Evolutionary conservation across 2,888 invertebrate genomes (phyloP).

Genomic region (Tridacna gigas): DNA sequence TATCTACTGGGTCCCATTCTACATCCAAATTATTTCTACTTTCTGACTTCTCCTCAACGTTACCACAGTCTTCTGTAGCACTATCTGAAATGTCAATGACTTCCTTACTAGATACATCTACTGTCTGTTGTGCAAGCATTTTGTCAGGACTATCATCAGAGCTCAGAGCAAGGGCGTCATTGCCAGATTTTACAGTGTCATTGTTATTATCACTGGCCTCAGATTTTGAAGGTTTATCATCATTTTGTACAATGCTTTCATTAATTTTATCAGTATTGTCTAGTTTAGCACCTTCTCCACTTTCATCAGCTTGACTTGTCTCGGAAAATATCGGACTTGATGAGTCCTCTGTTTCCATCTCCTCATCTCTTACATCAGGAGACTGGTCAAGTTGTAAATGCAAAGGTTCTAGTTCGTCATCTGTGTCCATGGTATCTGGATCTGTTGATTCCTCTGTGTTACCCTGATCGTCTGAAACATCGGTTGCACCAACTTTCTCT

Average conservation of each 20-base stretch:
- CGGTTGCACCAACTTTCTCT: slow-evolving; percentile 9
- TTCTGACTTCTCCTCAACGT: not conserved
- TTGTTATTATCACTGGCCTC: not conserved
- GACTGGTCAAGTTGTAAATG: not conserved
- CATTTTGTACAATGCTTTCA: not conserved
- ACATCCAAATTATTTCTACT: too few relatives aligned
- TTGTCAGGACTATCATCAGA: not conserved
- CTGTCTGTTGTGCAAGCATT: not conserved
- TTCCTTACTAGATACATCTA: too few relatives aligned
- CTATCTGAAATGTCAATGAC: not conserved
- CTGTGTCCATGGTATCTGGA: too few relatives aligned
- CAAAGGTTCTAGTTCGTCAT: too few relatives aligned
- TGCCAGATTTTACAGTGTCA: not conserved
- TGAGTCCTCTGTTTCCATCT: not conserved
- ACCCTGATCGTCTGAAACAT: slow-evolving; percentile 5
- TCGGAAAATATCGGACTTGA: not conserved
- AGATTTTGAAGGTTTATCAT: not conserved
- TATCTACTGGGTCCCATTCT: too few relatives aligned
- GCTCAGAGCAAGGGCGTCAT: not conserved
- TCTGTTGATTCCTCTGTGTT: not conserved
- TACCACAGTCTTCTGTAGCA: not conserved
- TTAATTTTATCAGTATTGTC: not conserved
- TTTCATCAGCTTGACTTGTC: not conserved
- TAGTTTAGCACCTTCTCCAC: not conserved
- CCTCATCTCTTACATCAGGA: not conserved